Evolutionary conservation across 2,888 invertebrate genomes (phyloP), one percentile per base, ranked within the genome.

Genomic region (Macaria liturata): DNA sequence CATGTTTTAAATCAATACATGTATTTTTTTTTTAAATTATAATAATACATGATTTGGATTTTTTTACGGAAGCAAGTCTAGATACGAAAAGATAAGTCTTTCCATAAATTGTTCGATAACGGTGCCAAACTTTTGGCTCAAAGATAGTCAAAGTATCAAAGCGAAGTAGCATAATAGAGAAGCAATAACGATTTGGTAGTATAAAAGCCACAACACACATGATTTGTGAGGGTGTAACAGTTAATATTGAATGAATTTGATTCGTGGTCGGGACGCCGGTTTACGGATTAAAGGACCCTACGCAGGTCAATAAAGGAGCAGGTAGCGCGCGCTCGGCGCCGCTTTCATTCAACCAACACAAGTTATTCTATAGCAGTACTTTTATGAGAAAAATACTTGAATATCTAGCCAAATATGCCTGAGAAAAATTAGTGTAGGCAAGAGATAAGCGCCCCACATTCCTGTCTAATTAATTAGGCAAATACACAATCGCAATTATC

Each of bases 301-400:
- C 67, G 72, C 81, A 83, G 88, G 88, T 88, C 83, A 83, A 82
- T 84, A 81, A 72, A 65, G 66, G 62, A 68, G 73, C 90, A 88
- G 88, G 88, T 88, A 88, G 84, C 74, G 68, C 59, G 59, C 47
- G 61, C 49, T 54, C 51, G 70, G 71, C 70, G 71, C 72, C 64
- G 65, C 64, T 69, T 73, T 70, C 75, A 75, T 75, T 75, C 77
- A 74, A 72, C 71, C 69, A 70, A 67, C 54, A 64, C 63, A 50
- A 51, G 47, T 48, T 49, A 45, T 53, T 54, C 37, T 49, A 30
- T 57, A 58, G 50, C 56, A 44, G 60, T 50, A 53, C 46, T 43
- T 46, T 58, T 40, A 58, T 42, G 46, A 53, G 44, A 52, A 55
- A 52, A 48, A 42, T 31, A 46, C n/a, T 31, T 20, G 32, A 42